These are phyloP conservation scores for Drosophila carrolli DNA, from an alignment of 1,140 invertebrate genomes.

Conservation along the genomic window DNA sequence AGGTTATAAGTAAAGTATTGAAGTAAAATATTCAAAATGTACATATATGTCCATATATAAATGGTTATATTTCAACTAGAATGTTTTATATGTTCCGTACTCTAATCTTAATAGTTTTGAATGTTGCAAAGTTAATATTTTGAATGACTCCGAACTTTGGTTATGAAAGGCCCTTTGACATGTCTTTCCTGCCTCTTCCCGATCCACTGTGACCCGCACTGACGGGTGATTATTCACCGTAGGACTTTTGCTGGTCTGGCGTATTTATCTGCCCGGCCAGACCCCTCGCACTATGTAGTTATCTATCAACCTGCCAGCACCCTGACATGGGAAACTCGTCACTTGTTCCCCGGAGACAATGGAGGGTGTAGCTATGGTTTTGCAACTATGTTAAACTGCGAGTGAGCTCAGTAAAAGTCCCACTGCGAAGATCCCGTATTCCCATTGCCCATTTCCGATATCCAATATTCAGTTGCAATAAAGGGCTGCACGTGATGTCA, in stretches of 20 bases:
- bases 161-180: neutral
- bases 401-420: neutral
- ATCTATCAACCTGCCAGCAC: constrained; percentile 45
- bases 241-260: constrained; percentile 40
- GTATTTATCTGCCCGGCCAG: constrained; percentile 61
- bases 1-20: too few species aligned
- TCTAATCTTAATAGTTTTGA: too few species aligned
- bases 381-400: neutral
- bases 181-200: neutral
- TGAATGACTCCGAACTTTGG: too few species aligned
- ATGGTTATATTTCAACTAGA: too few species aligned
- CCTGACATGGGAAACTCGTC: constrained; percentile 73
- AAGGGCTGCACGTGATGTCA: constrained; percentile 47
- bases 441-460: neutral
- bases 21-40: too few species aligned
- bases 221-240: constrained; percentile 44
- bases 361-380: neutral
- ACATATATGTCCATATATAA: too few species aligned
- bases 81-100: too few species aligned
- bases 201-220: constrained; percentile 17
- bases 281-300: constrained; percentile 37
- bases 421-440: neutral
- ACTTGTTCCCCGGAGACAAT: constrained; percentile 40
- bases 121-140: too few species aligned
- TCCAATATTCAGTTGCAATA: constrained; percentile 1